Percentiles rank a stretch among this genome's conserved stretches.
Evolutionary conservation across 2,888 invertebrate genomes (phyloP).

Genomic region (Pantelozetes paolii): DNA sequence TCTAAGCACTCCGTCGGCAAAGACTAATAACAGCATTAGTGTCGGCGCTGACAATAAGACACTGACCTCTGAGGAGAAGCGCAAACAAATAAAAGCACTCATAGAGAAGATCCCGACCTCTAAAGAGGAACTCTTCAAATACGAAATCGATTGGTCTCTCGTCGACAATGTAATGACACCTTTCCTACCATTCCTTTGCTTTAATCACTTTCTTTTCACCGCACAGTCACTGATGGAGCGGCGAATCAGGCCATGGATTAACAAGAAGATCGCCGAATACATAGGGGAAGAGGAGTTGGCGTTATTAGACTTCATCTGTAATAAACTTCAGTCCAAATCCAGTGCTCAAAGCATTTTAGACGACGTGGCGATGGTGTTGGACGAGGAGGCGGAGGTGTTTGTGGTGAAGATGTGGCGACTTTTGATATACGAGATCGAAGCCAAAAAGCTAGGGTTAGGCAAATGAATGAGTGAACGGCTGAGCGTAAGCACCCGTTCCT

Average conservation of each 20-base stretch:
- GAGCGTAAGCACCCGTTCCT: slow-evolving; percentile 7
- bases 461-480: slow-evolving; percentile 55
- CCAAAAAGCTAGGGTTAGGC: slow-evolving; percentile 86
- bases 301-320: slow-evolving; percentile 98
- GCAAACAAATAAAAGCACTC: slow-evolving; percentile 90
- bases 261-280: slow-evolving; percentile 98
- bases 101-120: slow-evolving; percentile 98
- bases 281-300: slow-evolving; percentile 99
- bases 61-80: slow-evolving; percentile 75
- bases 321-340: slow-evolving; percentile 89
- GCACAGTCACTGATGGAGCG: slow-evolving; percentile 76
- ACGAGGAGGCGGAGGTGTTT: slow-evolving; percentile 99
- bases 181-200: slow-evolving; percentile 7
- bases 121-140: slow-evolving; percentile 92
- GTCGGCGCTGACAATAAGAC: not conserved
- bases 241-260: slow-evolving; percentile 97
- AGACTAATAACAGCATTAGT: not conserved
- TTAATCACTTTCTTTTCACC: not conserved
- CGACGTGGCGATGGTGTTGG: slow-evolving; percentile 98
- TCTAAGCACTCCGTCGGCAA: slow-evolving; percentile 37
- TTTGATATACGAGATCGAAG: slow-evolving; percentile 98
- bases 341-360: slow-evolving; percentile 90
- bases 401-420: slow-evolving; percentile 99
- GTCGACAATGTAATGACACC: slow-evolving; percentile 67
- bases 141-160: slow-evolving; percentile 84